A percentile compares a stretch with the other conserved stretches of the same genome.
Conservation (phyloP, 2,113 vertebrate genomes). For the Antechinus stuartii region DNA sequence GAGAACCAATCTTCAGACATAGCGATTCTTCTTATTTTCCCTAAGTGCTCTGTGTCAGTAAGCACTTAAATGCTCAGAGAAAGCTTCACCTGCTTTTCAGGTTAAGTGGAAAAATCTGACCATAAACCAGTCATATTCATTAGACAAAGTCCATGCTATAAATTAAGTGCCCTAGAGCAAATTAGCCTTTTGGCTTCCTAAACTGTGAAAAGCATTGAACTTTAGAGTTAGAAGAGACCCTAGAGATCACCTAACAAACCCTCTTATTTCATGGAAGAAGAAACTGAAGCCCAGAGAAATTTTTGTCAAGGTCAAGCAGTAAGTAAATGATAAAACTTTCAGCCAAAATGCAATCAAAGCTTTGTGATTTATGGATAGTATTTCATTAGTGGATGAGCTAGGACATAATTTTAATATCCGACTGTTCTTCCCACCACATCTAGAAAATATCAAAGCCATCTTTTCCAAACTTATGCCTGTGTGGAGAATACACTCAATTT, state of each 20-base stretch:
- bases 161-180: neutral
- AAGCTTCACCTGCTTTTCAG: neutral
- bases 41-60: neutral
- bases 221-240: neutral
- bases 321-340: neutral
- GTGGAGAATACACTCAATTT: neutral
- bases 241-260: neutral
- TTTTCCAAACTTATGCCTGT: neutral
- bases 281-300: neutral
- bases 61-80: neutral
- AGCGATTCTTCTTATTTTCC: neutral
- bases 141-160: neutral
- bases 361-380: neutral
- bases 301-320: neutral
- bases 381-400: neutral
- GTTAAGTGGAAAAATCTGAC: conserved; percentile 1
- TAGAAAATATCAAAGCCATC: neutral
- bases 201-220: neutral
- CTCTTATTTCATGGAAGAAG: neutral
- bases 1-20: conserved; percentile 23
- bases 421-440: neutral
- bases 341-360: neutral
- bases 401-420: neutral
- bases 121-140: neutral
- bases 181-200: neutral